Base-by-base conservation (phyloP, 2,888 invertebrate genomes). In the Chirona hameri region DNA sequence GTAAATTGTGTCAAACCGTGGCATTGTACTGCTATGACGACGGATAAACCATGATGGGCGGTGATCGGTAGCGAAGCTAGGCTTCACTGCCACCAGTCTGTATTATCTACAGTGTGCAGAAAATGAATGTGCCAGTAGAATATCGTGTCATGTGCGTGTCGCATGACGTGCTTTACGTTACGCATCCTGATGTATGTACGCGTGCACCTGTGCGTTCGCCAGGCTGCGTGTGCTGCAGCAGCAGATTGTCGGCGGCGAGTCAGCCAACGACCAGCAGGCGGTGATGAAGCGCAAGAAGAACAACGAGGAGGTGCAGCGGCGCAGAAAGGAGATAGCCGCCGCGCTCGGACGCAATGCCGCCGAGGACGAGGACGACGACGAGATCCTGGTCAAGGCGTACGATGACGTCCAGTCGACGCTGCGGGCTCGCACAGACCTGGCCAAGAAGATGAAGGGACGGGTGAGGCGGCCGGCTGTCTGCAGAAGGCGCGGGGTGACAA, bases 181-280 rank as follows among this genome's bases (percentile, higher is more conserved):
- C 39, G 39, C 7, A 7, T 39, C 39, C 39, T 39, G 39, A 39
- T 7, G 39, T 7, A 7, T 39, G 39, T 7, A 7, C 18, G 14
- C 18, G 12, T 31, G 60, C 18, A 57, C n/a, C 21, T 21, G 39
- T 24, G 60, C n/a, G 24, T n/a, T 18, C 18, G 29, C 24, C 87
- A 91, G 90, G 88, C 89, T 91, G 85, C 90, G 92, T 86, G 90
- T 91, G 83, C 89, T 95, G 31, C 92, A 95, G 87, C 91, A 92
- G 79, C 91, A 92, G 82, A 91, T 95, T 89, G 93, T 95, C 65
- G 95, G 95, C 2, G 95, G 95, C 0, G 95, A 95, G 86, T 90
- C 92, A 85, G 92, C 91, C 0, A 90, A 93, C 86, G 94, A 95
- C 87, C 89, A 90, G 65, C 93, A 93, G 85, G 87, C 94, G 48